Base-by-base conservation (phyloP, 92 coral and sea anemone species). In the Porites divaricata region DNA sequence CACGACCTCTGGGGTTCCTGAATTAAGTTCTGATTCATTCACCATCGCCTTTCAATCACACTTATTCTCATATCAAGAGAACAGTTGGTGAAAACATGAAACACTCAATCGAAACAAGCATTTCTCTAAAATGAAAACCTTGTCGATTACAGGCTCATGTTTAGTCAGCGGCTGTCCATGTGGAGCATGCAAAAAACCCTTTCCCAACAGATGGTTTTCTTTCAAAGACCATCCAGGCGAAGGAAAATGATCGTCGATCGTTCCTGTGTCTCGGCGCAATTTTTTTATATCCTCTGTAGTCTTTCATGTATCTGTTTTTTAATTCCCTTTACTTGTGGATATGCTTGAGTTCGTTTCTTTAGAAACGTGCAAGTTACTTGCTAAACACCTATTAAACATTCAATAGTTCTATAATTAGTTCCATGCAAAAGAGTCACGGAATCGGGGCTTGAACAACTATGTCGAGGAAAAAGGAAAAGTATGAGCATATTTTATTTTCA, bases 1-100 rank as follows among this genome's bases (percentile, higher is more conserved):
- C 57, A 95, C 88, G 63, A 91, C 87, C 70, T 95, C 98, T 24
- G 91, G 74, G 20, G 84, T 54, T 26, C 94, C 91, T 68, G 89
- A 83, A 22, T 80, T 86, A 63, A 72, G 61, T 41, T 93, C 95
- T 17, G 93, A 85, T 79, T 93, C 98, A 82, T 93, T 93, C 20
- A 90, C 88, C 98, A 93, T 95, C 77, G 69, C 90, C 70, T 52
- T 13, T 16, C 11, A 77, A 25, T 59, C 64, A 13, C 73, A 24
- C 85, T 52, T 20, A 6, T 45, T 14, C 53, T 57, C 20, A 58
- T 20, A 6, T 3, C 41, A 50, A 78, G 53, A 51, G 52, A 54
- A 51, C 81, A 45, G 63, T 28, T 13, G 69, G 72, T 53, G 52
- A 64, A 67, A n/a, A 19, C 67, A 69, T 50, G 24, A 58, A 61